A percentile compares a stretch with the other conserved stretches of the same genome.
Evolutionary conservation across 2,797 vertebrate species (phyloP).

Genomic region (Neoniphon sammara): DNA sequence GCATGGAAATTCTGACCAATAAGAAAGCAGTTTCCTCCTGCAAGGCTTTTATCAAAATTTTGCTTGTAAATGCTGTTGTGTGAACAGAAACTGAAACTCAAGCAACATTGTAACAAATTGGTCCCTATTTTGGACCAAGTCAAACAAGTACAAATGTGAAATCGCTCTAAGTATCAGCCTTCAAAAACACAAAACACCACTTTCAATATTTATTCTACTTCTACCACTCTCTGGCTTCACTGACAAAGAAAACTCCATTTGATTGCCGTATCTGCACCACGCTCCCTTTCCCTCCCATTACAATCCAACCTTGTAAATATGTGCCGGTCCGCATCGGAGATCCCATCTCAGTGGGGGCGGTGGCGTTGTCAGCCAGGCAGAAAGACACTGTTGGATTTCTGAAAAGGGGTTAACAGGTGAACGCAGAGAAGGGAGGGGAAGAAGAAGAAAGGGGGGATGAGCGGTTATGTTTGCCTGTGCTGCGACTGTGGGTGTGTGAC

Average conservation of each 20-base stretch:
- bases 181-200: neutral
- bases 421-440: conserved; percentile 58
- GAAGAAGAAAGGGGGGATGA: conserved; percentile 50
- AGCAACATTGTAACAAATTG: too few relatives aligned
- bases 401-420: conserved; percentile 77
- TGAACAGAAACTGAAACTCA: too few relatives aligned
- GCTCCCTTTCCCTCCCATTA: conserved; percentile 40
- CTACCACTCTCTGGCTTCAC: conserved; percentile 5
- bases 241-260: conserved; percentile 35
- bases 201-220: conserved; percentile 50
- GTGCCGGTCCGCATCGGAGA: conserved; percentile 64
- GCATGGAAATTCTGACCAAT: too few relatives aligned
- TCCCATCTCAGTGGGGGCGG: conserved; percentile 66
- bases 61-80: too few relatives aligned
- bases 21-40: too few relatives aligned
- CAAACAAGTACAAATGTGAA: too few relatives aligned
- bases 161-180: neutral
- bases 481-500: conserved; percentile 46
- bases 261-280: conserved; percentile 13
- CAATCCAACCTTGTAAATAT: conserved; percentile 63
- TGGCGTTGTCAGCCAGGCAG: conserved; percentile 50
- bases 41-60: too few relatives aligned
- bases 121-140: too few relatives aligned
- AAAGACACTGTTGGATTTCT: conserved; percentile 66
- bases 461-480: conserved; percentile 55